These are phyloP conservation scores for Erebia palarica DNA, from an alignment of 2,888 invertebrate genomes.

Conservation along the genomic window DNA sequence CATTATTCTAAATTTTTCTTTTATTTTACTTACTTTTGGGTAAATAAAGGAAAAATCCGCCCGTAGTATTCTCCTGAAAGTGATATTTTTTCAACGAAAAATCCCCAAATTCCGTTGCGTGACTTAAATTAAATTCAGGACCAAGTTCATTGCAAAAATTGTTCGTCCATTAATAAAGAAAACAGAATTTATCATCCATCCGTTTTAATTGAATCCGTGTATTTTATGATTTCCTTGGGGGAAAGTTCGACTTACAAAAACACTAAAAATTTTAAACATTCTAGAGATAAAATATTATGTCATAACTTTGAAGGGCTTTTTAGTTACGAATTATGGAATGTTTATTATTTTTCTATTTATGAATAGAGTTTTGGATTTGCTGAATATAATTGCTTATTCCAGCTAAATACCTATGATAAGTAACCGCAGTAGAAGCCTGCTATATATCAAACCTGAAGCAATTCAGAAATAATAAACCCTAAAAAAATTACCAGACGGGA, in stretches of 20 bases:
- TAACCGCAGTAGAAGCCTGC: background rate
- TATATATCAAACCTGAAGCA: background rate
- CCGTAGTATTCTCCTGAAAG: background rate
- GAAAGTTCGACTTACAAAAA: slow-evolving; percentile 13
- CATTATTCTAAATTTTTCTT: background rate
- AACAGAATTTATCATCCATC: slow-evolving; percentile 31
- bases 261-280: slow-evolving; percentile 7
- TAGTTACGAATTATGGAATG: no score
- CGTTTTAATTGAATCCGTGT: slow-evolving; percentile 27
- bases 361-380: no score
- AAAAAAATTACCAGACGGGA: background rate
- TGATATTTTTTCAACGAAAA: slow-evolving; percentile 7
- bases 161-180: slow-evolving; percentile 22
- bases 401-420: no score
- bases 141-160: slow-evolving; percentile 25
- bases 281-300: background rate
- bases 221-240: slow-evolving; percentile 30
- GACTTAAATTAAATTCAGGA: slow-evolving; percentile 20
- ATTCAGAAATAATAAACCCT: background rate
- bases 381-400: no score
- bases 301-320: no score
- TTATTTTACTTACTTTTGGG: background rate
- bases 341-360: no score
- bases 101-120: background rate
- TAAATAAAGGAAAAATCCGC: background rate